Base-by-base conservation (phyloP, 1,140 invertebrate genomes). In the Laupala kohalensis region DNA sequence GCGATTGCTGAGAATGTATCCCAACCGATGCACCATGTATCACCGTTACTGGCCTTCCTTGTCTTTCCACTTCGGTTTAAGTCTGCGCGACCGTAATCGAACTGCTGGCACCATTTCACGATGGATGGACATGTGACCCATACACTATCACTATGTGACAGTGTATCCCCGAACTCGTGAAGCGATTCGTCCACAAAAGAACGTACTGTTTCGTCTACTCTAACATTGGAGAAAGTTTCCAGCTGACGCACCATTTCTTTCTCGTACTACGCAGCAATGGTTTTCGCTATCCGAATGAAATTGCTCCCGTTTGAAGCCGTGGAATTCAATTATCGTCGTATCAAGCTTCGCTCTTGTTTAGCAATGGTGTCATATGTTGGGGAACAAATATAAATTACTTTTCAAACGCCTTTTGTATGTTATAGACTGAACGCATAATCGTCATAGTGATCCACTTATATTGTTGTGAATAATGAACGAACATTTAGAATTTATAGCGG, bases 1-100 rank as follows among this genome's bases (percentile, higher is more conserved):
- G 27, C 13, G 69, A 69, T 69, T 69, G 69, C n/a, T 13, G 69
- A 37, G 69, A 70, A 62, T 53, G 24, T 70, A 27, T 53, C 53
- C 29, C 6, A 53, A 27, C 6, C 53, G 2, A 27, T 23, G 6
- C 5, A 1, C 25, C 15, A 23, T 30, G 28, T 62, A 12, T 70
- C 53, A 28, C 15, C 53, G 69, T 53, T 24, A 2, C 9, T 63
- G 69, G 69, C 23, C 37, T 53, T 70, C 69, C 29, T 70, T 70
- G 19, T 26, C 29, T n/a, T 23, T 30, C 53, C 15, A 25, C 67
- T 25, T 4, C 67, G 6, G 15, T n/a, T 63, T 3, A 70, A 24
- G 29, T 70, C 5, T 70, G 69, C n/a, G 28, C 37, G 9, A 12
- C 67, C 25, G 9, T 29, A 6, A 25, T 53, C 67, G 1, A 68